A percentile compares a stretch with the other conserved stretches of the same genome.
Conservation (phyloP, 2,888 invertebrate species). For the Chelonus formosanus region DNA sequence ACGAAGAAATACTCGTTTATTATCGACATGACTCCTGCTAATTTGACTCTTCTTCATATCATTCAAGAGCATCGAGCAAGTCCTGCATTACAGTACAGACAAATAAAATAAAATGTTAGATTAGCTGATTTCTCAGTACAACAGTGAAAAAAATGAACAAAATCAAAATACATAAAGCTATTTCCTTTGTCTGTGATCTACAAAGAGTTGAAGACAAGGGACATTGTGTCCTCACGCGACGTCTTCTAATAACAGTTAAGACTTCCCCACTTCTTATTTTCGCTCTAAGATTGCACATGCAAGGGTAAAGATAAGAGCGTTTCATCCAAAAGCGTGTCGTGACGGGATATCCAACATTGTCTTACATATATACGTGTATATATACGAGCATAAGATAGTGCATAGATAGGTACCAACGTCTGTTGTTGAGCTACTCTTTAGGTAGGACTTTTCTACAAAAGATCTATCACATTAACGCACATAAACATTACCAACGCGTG, state of each 20-base stretch:
- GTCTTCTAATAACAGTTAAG: slow-evolving; percentile 52
- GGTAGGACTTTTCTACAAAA: background rate
- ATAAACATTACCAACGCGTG: slow-evolving; percentile 16
- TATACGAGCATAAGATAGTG: background rate
- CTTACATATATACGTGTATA: background rate
- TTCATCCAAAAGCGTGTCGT: slow-evolving; percentile 45
- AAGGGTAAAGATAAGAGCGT: slow-evolving; percentile 52
- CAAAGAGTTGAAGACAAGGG: slow-evolving; percentile 34
- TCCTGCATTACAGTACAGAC: background rate
- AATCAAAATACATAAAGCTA: slow-evolving; percentile 24
- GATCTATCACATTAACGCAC: slow-evolving; percentile 16
- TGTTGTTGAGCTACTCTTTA: background rate
- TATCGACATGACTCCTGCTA: slow-evolving; percentile 4
- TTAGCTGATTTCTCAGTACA: slow-evolving; percentile 26
- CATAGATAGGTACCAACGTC: background rate
- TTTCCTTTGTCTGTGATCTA: slow-evolving; percentile 31
- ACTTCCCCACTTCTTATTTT: slow-evolving; percentile 13
- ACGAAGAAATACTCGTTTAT: slow-evolving; percentile 45
- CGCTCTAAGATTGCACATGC: slow-evolving; percentile 55
- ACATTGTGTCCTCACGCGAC: slow-evolving; percentile 49
- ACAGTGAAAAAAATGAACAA: background rate
- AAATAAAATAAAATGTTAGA: slow-evolving; percentile 9
- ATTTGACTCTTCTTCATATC: slow-evolving; percentile 20
- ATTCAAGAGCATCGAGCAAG: slow-evolving; percentile 8
- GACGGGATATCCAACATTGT: slow-evolving; percentile 50